Evolutionary conservation across 2,888 invertebrate genomes (phyloP).

Genomic region (Creontiades dilutus): DNA sequence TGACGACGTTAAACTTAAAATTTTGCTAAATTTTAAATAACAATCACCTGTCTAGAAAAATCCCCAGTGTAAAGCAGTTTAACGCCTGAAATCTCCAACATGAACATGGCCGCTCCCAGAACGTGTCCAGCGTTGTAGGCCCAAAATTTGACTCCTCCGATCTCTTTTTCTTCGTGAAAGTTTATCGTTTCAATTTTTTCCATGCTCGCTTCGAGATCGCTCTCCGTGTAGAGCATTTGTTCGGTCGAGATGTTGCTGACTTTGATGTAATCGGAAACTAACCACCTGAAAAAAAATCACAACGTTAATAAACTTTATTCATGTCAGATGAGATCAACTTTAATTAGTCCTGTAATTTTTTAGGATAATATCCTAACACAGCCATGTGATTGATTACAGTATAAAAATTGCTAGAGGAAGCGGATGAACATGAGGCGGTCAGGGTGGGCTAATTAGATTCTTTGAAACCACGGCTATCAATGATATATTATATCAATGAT

Average conservation of each 20-base stretch:
- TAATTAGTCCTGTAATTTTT: no score
- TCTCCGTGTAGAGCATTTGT: conserved; percentile 98
- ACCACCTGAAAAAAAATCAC: conserved; percentile 83
- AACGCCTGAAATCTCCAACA: conserved; percentile 99
- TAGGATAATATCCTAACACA: no score
- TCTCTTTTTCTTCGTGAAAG: conserved; percentile 97
- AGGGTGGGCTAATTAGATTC: no score
- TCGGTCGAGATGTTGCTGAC: conserved; percentile 98
- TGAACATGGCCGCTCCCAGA: conserved; percentile 99
- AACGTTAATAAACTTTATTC: no score
- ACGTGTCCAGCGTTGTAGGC: conserved; percentile 99
- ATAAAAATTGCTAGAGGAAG: no score
- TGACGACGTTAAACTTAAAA: no score
- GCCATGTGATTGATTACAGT: no score
- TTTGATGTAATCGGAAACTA: conserved; percentile 99
- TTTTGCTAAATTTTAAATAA: not conserved
- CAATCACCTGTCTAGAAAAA: conserved; percentile 86
- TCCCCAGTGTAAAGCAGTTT: conserved; percentile 98
- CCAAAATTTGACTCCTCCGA: conserved; percentile 98
- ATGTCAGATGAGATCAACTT: no score
- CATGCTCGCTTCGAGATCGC: conserved; percentile 98
- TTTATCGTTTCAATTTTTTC: conserved; percentile 99
- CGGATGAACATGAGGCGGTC: no score
- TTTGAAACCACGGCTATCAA: no score
- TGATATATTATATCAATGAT: no score